Conservation (phyloP, 2,113 vertebrate species). For the Pseudopodoces humilis region DNA sequence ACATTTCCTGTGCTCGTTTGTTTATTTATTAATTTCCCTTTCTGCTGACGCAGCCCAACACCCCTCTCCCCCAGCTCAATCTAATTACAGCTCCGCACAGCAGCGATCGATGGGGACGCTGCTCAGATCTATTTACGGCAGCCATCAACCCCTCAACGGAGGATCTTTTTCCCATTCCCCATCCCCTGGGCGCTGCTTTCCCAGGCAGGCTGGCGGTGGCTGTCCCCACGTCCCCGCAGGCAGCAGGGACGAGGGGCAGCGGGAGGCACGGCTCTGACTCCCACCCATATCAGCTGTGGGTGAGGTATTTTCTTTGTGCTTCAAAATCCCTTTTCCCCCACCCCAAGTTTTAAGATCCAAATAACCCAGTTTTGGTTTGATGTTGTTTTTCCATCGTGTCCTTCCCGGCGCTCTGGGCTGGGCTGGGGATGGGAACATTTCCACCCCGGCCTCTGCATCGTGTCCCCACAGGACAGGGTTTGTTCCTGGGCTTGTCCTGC, state of each 20-base stretch:
- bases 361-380: rapidly evolving
- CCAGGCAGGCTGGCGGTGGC: not conserved
- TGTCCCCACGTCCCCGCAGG: not conserved
- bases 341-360: not conserved
- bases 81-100: conserved; percentile 88
- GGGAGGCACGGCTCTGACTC: not conserved
- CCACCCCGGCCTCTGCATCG: not conserved
- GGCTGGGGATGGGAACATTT: not conserved
- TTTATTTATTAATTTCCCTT: conserved; percentile 65
- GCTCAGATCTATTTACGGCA: conserved; percentile 83
- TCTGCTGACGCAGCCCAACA: conserved; percentile 82
- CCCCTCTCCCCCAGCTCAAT: conserved; percentile 77
- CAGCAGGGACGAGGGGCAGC: rapidly evolving
- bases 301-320: not conserved
- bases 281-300: rapidly evolving
- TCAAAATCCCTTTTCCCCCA: not conserved
- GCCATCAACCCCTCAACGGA: conserved; percentile 75
- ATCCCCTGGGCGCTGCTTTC: conserved; percentile 26
- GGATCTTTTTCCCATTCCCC: conserved; percentile 80
- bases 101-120: conserved; percentile 83
- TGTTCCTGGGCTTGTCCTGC: not conserved
- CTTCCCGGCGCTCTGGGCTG: rapidly evolving
- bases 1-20: conserved; percentile 18
- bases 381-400: rapidly evolving
- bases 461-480: not conserved